These are phyloP conservation scores for Cliona cf. orientalis DNA, from an alignment of 37 sponge, comb jelly and placozoan genomes.

Conservation along the genomic window DNA sequence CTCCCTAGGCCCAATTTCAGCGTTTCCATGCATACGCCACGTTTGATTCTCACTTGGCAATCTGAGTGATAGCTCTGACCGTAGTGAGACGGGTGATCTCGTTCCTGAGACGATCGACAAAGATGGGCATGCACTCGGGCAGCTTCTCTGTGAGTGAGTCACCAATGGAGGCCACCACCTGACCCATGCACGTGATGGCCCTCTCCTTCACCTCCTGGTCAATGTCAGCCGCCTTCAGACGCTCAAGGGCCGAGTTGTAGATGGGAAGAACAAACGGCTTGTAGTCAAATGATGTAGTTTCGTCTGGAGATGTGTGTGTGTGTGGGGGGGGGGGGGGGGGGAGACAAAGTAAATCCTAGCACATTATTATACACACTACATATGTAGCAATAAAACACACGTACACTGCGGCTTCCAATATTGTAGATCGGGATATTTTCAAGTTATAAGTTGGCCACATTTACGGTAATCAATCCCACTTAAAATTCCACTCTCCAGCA, in stretches of 20 bases:
- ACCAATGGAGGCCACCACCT: conserved; percentile 83
- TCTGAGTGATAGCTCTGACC: conserved; percentile 85
- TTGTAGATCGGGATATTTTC: too few species aligned
- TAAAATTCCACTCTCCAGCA: too few species aligned
- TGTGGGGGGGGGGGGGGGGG: too few species aligned
- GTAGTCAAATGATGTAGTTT: conserved; percentile 15
- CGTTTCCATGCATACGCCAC: too few species aligned
- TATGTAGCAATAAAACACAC: background rate
- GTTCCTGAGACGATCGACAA: conserved; percentile 90
- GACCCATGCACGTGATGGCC: conserved; percentile 98
- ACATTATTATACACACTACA: conserved; percentile 3
- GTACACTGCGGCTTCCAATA: too few species aligned
- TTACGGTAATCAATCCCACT: too few species aligned
- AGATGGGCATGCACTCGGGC: conserved; percentile 85
- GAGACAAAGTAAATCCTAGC: background rate
- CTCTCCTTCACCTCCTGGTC: conserved; percentile 99
- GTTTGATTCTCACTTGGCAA: conserved; percentile 84
- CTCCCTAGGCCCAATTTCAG: too few species aligned
- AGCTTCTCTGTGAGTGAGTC: conserved; percentile 73
- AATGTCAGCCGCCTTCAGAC: conserved; percentile 94
- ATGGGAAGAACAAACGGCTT: conserved; percentile 46
- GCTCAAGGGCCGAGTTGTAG: conserved; percentile 72
- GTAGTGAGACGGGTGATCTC: conserved; percentile 97
- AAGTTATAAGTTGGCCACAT: too few species aligned
- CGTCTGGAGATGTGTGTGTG: background rate